Conservation (phyloP, 2,113 vertebrate genomes). For the Galemys pyrenaicus region DNA sequence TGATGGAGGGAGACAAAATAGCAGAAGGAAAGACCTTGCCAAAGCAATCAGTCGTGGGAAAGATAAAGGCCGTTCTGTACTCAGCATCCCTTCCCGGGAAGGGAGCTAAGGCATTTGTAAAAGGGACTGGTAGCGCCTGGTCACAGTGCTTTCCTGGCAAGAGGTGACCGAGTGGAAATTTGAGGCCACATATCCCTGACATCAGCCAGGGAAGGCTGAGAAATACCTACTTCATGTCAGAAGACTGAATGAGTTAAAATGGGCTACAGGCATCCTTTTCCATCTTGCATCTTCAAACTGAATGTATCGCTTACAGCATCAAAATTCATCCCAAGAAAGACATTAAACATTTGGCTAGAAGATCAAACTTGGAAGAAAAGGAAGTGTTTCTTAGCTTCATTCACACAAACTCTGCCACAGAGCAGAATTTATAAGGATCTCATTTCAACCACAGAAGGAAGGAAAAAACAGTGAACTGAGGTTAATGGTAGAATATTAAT, state of each 20-base stretch:
- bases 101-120: neutral
- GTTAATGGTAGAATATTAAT: neutral
- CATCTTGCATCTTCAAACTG: neutral
- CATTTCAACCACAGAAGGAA: neutral
- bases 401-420: no score
- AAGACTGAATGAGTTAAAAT: neutral
- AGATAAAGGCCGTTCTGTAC: neutral
- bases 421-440: neutral
- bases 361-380: neutral
- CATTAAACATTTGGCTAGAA: neutral
- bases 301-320: neutral
- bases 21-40: neutral
- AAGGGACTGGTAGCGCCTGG: neutral
- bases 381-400: neutral
- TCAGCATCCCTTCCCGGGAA: neutral
- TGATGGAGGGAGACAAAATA: neutral
- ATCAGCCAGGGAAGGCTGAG: accelerated
- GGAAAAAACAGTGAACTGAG: neutral
- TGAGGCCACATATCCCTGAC: accelerated
- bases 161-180: neutral
- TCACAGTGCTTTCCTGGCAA: accelerated
- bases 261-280: neutral
- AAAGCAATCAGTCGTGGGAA: neutral
- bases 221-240: neutral
- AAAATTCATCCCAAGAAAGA: neutral